phyloP scores from a whole-genome alignment of 2,113 vertebrate genomes.

The Paratilapia polleni region DNA sequence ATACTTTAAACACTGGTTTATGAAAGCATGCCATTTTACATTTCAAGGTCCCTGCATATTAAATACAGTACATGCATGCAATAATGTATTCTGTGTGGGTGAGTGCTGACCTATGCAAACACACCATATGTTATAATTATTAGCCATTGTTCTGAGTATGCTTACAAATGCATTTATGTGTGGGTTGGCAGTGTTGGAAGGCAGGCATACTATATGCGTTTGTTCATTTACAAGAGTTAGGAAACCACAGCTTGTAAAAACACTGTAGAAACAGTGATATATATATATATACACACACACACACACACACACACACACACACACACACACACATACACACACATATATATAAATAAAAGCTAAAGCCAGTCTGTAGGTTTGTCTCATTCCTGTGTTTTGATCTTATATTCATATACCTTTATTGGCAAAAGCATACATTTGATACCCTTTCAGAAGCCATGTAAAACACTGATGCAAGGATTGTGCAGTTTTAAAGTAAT shows the following conservation, averaged over 20 bases:
- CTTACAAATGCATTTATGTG: background rate
- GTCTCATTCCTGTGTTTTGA: too few species aligned
- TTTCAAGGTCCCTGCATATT: conserved; percentile 39
- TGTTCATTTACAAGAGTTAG: background rate
- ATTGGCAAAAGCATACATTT: too few species aligned
- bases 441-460: too few species aligned
- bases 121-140: conserved; percentile 25
- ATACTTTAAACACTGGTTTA: conserved; percentile 46
- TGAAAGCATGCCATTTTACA: conserved; percentile 47
- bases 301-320: too few species aligned
- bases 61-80: conserved; percentile 10
- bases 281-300: too few species aligned
- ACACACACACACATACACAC: too few species aligned
- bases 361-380: too few species aligned
- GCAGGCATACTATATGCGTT: background rate
- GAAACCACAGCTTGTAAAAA: too few species aligned
- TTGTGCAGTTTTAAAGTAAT: too few species aligned
- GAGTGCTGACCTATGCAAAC: conserved; percentile 24
- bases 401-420: too few species aligned
- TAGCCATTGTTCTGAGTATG: background rate
- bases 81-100: conserved; percentile 25
- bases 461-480: too few species aligned
- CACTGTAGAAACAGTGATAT: background rate
- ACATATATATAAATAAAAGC: too few species aligned
- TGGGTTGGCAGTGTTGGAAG: background rate